Base-by-base conservation (phyloP, 1,140 invertebrate genomes). In the Drosophila murphyi region DNA sequence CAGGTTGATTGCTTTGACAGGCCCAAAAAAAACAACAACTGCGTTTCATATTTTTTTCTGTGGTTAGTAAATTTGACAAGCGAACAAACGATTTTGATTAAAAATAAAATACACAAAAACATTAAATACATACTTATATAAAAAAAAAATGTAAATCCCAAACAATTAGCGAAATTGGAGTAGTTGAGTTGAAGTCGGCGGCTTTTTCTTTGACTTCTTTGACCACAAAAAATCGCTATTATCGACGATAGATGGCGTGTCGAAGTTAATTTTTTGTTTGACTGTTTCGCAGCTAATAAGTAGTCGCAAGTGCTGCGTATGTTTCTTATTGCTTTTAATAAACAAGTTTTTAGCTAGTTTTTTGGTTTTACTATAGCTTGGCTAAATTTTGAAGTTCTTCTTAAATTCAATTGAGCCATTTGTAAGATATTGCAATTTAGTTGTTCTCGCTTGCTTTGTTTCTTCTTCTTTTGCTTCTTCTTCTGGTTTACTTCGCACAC, bases 101-200 rank as follows among this genome's bases (percentile, higher is more conserved):
- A 56, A 45, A 28, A 37, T n/a, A 12, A 45, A 43, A 45, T 52
- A 12, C 10, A 41, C 2, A 10, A 8, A 56, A 54, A 47, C 43
- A 32, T 28, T n/a, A 32, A 60, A 48, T 8, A 8, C n/a, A 43
- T 57, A 8, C 4, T 20, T 20, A 20, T 20, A 45, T 29, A 43
- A 20, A 48, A 28, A 10, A 2, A 5, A 37, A 12, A 4, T 57
- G 31, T 51, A 37, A 52, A 34, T 12, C n/a, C 2, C 48, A 28
- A 52, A 57, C 64, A 73, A 73, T 69, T 73, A 73, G 35, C 29
- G 20, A 73, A 73, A 72, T 60, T 68, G 47, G 29, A 72, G 70
- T 57, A 68, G 63, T 39, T 47, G 39, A 29, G 28, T 29, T 39
- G n/a, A 50, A 12, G 20, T 10, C 41, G 28, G 51, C 39, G 35